Evolutionary conservation across 2,888 invertebrate species (phyloP), one percentile per base, ranked within the genome.

Genomic region (Acronicta alni): DNA sequence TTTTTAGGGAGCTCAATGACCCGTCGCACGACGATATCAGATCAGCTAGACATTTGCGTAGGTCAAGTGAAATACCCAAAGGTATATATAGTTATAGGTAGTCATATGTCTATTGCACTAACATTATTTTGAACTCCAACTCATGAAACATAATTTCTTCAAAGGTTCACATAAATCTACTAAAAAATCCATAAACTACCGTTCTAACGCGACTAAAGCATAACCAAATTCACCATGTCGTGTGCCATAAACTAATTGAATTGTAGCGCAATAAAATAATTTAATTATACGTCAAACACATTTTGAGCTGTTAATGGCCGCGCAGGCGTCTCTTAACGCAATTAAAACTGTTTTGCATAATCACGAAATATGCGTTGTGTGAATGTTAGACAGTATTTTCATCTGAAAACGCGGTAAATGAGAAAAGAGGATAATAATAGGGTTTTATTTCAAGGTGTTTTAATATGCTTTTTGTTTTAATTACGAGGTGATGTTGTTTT

Each of bases 221-320:
- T 68, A 67, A 74, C 75, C 58, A 39, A 74, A 77, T 80, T 80
- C 78, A 86, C 82, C 80, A 77, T 83, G 75, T 68, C 80, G 81
- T 79, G 83, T 68, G 82, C 80, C 70, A 66, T 75, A 78, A 81
- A 77, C 71, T 87, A 89, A 92, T 90, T 89, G 85, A 88, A 91
- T 91, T 91, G 81, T 77, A 72, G 77, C 82, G 85, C 88, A 89
- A 89, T 90, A 88, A 90, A 89, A 89, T 91, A 90, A 92, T 90
- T 84, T 80, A 87, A 91, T 92, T 90, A 89, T 75, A 80, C 89
- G 89, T 91, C 90, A 91, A 90, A 91, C 90, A 89, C 89, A 89
- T 89, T 90, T 88, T 75, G 82, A 85, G 77, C 78, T 81, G 72
- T 77, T 82, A 86, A 88, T 85, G 82, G 84, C 79, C 79, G 81